Conservation (phyloP, 2,797 vertebrate species). For the Hipposideros larvatus region DNA sequence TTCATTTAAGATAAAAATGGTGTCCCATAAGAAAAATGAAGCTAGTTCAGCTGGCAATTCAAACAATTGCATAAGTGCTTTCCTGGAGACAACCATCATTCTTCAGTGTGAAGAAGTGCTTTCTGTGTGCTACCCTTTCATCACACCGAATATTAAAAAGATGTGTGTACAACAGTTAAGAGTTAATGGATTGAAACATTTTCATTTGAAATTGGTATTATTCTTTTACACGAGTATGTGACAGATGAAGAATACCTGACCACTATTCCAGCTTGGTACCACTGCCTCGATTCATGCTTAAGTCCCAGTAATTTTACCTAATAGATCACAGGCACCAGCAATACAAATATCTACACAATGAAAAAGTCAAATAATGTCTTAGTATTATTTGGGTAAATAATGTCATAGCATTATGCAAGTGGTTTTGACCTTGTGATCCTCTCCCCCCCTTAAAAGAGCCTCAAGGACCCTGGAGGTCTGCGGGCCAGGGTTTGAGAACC, state of each 20-base stretch:
- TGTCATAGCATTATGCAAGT: background rate
- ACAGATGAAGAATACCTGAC: background rate
- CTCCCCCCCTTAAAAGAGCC: background rate
- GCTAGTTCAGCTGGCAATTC: background rate
- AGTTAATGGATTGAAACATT: background rate
- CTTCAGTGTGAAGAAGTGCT: background rate
- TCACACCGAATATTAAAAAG: background rate
- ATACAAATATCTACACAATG: background rate
- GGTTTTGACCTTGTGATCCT: background rate
- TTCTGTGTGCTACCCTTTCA: background rate
- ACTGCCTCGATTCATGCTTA: background rate
- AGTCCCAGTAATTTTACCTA: background rate
- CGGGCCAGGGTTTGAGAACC: background rate
- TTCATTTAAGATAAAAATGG: background rate
- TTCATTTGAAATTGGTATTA: background rate
- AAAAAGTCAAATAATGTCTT: background rate
- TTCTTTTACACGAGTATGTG: fast-evolving
- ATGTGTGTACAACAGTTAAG: background rate
- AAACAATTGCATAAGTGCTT: background rate
- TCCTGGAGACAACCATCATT: background rate
- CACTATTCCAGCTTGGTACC: background rate
- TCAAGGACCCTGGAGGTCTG: background rate
- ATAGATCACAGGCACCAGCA: background rate
- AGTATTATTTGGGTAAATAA: background rate
- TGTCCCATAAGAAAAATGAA: background rate